Base-by-base conservation (phyloP, 1,140 invertebrate genomes). In the Eupristina koningsbergeri region DNA sequence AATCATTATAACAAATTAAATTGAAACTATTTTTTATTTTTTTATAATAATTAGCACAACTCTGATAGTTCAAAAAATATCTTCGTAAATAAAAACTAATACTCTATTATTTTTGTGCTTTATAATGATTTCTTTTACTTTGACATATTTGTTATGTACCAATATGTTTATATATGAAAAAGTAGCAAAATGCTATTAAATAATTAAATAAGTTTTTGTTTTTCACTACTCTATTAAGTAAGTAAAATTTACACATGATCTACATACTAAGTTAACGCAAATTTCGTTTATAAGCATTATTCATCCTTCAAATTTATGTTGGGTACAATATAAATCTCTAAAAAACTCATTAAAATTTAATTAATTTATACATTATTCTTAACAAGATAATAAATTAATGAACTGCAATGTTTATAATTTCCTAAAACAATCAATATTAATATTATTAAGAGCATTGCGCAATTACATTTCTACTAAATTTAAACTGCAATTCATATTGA, bases 61-160 rank as follows among this genome's bases (percentile, higher is more conserved):
- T 50, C 1, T 63, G 41, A 39, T 13, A 61, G 61, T 53, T n/a
- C 5, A 75, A n/a, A 71, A 64, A 71, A 41, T 58, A 74, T 61
- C 36, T 36, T 73, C 61, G 17, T n/a, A 29, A 58, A 39, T 7
- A 81, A 81, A 81, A 74, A 15, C 61, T 15, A 61, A 50, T 61
- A 73, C 13, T 81, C 26, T 81, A 5, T 50, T 17, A 39, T 53
- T 80, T 81, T 73, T 73, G 69, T 81, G 80, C 71, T 75, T 17
- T 36, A 41, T 31, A n/a, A 50, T 50, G 34, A 50, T 13, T 74
- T 50, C 5, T 13, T 81, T 19, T 29, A 7, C 11, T 31, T 71
- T 31, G 31, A 53, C n/a, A 41, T 45, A 11, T 31, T 9, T 15
- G 3, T 45, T 36, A 74, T 74, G 58, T 75, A 69, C n/a, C 50